phyloP scores from a whole-genome alignment of 2,888 invertebrate genomes.

The Cephus runcator region DNA sequence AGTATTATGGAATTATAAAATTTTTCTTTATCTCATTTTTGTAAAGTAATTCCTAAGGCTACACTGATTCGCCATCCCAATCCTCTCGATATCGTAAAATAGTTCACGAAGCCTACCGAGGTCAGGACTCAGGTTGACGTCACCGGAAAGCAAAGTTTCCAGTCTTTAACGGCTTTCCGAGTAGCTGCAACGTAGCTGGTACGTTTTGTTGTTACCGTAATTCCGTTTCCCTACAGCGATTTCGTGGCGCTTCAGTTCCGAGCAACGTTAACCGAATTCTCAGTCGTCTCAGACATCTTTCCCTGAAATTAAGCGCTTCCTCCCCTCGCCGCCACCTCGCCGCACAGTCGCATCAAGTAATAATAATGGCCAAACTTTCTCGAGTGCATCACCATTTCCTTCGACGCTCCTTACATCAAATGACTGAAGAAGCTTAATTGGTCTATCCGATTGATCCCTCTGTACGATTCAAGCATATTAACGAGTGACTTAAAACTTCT shows the following conservation, averaged over 20 bases:
- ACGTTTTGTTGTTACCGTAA: neutral
- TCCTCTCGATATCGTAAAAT: neutral
- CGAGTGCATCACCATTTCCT: neutral
- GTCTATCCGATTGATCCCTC: neutral
- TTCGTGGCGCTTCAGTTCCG: conserved; percentile 5
- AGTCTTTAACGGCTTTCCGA: conserved; percentile 33
- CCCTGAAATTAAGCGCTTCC: neutral
- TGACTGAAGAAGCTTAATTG: neutral
- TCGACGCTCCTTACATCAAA: neutral
- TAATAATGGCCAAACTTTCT: neutral
- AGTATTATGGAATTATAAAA: neutral
- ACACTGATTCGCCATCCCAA: neutral
- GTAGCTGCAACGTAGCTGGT: conserved; percentile 24
- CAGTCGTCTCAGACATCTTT: neutral
- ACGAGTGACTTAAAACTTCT: neutral
- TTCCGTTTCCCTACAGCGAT: neutral
- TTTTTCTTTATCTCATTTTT: neutral
- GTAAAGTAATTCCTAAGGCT: neutral
- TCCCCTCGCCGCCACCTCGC: neutral
- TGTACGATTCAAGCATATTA: neutral
- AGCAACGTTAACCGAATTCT: neutral
- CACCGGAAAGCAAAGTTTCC: conserved; percentile 27
- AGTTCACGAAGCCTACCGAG: neutral
- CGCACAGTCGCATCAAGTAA: neutral
- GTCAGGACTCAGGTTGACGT: conserved; percentile 21